Percentiles rank a stretch among this genome's conserved stretches.
Evolutionary conservation across 2,113 vertebrate species (phyloP).

Genomic region (Cottus gobio): DNA sequence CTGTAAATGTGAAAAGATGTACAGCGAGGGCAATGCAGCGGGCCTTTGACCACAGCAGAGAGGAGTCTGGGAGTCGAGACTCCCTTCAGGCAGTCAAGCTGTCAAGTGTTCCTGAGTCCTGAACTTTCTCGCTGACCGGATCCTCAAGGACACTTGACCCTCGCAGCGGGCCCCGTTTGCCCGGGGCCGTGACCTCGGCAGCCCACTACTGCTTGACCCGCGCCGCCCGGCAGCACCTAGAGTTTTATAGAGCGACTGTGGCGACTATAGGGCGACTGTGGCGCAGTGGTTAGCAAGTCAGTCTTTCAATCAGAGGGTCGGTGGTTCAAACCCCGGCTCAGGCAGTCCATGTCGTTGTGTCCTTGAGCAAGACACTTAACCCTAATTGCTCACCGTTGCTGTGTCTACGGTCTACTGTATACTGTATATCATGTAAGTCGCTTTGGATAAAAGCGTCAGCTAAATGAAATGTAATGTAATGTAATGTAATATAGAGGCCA

Average conservation of each 20-base stretch:
- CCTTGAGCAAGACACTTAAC: too few relatives aligned
- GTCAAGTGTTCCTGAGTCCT: constrained; percentile 55
- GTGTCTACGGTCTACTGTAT: too few relatives aligned
- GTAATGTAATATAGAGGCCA: too few relatives aligned
- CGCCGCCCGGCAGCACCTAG: background rate
- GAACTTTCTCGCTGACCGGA: constrained; percentile 53
- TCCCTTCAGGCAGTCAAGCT: constrained; percentile 69
- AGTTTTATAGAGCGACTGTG: constrained; percentile 18
- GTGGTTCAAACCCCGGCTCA: too few relatives aligned
- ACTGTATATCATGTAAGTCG: too few relatives aligned
- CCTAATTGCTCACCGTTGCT: too few relatives aligned
- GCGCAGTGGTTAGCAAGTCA: too few relatives aligned
- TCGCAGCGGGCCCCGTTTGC: constrained; percentile 24
- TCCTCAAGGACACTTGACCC: constrained; percentile 52
- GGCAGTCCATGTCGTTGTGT: too few relatives aligned
- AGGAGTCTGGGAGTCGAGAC: constrained; percentile 32
- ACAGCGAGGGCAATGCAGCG: background rate
- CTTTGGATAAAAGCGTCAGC: too few relatives aligned
- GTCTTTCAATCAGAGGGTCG: too few relatives aligned
- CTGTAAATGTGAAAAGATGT: constrained; percentile 15
- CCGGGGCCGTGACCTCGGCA: constrained; percentile 25
- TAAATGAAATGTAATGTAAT: too few relatives aligned
- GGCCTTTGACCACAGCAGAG: constrained; percentile 33
- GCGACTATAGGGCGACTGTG: too few relatives aligned
- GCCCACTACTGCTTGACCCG: constrained; percentile 32